Conservation (phyloP, 2,113 vertebrate species). For the Apaloderma vittatum region DNA sequence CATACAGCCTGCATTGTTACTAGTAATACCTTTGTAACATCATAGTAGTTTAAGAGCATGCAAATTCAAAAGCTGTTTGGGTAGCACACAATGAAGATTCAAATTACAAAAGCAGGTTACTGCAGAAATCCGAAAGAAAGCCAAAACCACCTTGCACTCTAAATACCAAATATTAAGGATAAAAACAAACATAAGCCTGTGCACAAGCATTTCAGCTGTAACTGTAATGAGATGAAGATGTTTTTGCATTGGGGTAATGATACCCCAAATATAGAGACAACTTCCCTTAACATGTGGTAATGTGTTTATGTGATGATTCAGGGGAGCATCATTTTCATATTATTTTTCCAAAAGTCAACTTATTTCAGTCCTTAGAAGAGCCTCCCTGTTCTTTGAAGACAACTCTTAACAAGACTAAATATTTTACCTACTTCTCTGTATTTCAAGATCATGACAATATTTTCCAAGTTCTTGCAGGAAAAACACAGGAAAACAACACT, state of each 20-base stretch:
- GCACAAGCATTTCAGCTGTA: not conserved
- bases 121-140: not conserved
- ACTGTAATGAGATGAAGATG: not conserved
- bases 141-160: not conserved
- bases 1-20: not conserved
- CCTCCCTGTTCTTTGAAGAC: not conserved
- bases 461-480: not conserved
- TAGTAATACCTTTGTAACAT: not conserved
- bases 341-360: not conserved
- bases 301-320: not conserved
- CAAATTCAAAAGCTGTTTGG: not conserved
- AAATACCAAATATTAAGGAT: not conserved
- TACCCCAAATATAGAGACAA: not conserved
- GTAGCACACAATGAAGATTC: not conserved
- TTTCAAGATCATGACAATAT: not conserved
- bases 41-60: not conserved
- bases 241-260: not conserved
- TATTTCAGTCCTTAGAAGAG: not conserved
- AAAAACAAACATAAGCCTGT: not conserved
- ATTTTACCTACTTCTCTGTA: not conserved
- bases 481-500: not conserved
- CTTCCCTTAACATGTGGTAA: not conserved
- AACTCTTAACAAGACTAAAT: not conserved
- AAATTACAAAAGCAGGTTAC: not conserved
- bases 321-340: not conserved